Evolutionary conservation across 1,140 invertebrate species (phyloP), one percentile per base, ranked within the genome.

Genomic region (Gyrodactylus bullatarudis): DNA sequence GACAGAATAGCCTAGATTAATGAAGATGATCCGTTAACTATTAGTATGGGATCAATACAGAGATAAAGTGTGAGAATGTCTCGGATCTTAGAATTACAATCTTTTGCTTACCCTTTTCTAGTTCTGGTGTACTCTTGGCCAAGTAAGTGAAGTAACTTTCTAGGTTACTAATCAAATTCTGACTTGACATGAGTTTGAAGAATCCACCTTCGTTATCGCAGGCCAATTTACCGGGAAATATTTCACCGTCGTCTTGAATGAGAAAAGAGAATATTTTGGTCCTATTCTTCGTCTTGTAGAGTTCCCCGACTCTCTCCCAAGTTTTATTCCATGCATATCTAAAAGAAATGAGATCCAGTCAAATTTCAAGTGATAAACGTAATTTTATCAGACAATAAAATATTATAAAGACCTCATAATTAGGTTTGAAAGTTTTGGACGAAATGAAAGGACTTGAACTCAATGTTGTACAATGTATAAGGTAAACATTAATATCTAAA

Each of bases 131-230:
- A 76, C 78, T 80, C 21, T 78, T 77, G 0, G 81, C 80, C 68
- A 82, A 75, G 72, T 79, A 82, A 25, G 80, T 78, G 76, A 81
- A 82, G 75, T 82, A 82, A 75, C 81, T 80, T 73, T 76, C 76
- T 80, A 82, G 81, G 76, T 82, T 78, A 2, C 79, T 80, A 73
- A 82, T 82, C 8, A 82, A 77, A 75, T 82, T 82, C 75, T 82
- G 79, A 8, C 81, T 80, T 26, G 76, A 79, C 23, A 72, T 75
- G 21, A 82, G 75, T 69, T 81, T 81, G 69, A 77, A 76, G 74
- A 82, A 76, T 75, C 79, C 80, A 25, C 81, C 81, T n/a, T 76
- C 76, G 76, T 80, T 78, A 24, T 75, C 74, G 76, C 80, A 82
- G 8, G 80, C 79, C 26, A 81, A 76, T 72, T 77, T 78, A 0